Evolutionary conservation across 2,797 vertebrate species (phyloP).

Genomic region (Coregonus sp.): DNA sequence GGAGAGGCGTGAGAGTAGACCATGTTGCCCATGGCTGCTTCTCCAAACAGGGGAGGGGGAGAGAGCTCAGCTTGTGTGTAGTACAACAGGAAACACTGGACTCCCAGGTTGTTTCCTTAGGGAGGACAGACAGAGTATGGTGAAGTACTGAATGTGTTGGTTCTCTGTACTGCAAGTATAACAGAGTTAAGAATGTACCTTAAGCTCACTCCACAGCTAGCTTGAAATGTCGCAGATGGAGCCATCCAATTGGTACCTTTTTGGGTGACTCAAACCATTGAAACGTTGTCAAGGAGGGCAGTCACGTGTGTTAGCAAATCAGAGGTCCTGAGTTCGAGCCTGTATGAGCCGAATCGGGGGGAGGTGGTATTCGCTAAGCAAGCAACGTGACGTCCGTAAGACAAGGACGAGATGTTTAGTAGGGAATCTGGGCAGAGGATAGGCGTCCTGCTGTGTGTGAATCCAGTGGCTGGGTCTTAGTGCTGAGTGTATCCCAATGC

Average conservation of each 20-base stretch:
- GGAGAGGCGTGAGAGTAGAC: constrained; percentile 16
- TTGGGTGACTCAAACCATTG: too few species aligned
- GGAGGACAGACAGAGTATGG: not conserved
- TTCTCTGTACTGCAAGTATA: not conserved
- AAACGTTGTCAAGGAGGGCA: too few species aligned
- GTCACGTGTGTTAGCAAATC: too few species aligned
- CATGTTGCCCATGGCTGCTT: constrained; percentile 22
- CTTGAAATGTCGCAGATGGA: too few species aligned
- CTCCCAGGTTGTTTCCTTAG: not conserved
- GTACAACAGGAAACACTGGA: not conserved
- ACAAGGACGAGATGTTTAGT: constrained; percentile 22
- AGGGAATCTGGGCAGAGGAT: constrained; percentile 42
- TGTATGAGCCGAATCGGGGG: too few species aligned
- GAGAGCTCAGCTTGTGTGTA: constrained; percentile 1
- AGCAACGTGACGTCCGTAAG: not conserved
- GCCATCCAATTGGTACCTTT: too few species aligned
- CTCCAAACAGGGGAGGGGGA: not conserved
- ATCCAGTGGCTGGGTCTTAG: constrained; percentile 49
- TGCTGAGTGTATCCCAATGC: constrained; percentile 49
- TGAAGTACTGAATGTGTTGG: constrained; percentile 1
- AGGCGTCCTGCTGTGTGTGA: constrained; percentile 36
- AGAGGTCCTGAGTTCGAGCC: too few species aligned
- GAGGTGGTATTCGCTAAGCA: too few species aligned
- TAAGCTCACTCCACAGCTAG: too few species aligned
- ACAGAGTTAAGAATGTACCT: too few species aligned